Evolutionary conservation across 2,888 invertebrate genomes (phyloP), one percentile per base, ranked within the genome.

Genomic region (Artemia sp.): DNA sequence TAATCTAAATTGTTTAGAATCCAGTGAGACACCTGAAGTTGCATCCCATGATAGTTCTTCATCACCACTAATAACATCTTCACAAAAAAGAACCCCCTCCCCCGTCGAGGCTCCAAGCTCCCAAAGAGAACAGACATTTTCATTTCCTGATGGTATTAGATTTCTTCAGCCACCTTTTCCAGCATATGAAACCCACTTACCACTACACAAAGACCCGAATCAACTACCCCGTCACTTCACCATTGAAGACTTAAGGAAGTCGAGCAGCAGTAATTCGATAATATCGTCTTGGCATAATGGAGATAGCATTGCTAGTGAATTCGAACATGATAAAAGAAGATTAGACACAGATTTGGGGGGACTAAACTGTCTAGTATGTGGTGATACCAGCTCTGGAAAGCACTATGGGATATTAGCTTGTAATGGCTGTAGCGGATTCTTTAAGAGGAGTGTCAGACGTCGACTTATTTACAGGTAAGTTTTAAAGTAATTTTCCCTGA

Each of bases 401-500:
- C 96, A 96, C 79, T 96, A 95, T 79, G 96, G 97, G 0, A 96
- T 97, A 76, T 83, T 97, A 73, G 97, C 97, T 0, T 98, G 98
- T 80, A 98, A 98, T 77, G 98, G 98, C 0, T 98, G 98, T 82
- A 94, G 93, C 71, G 98, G 98, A 0, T 98, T 98, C 82, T 98
- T 98, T 83, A 98, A 98, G 78, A 81, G 97, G 73, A 93, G 92
- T 74, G 96, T 97, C 53, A 83, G 96, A 70, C 84, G 96, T 77
- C 95, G 96, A 82, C 85, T 97, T 72, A 95, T 96, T 74, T 97
- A 97, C 83, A 89, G 96, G 96, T 94, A 75, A 71, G 64, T 51
- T 51, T 2, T 11, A 58, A 58, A 58, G 14, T 7, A 12, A 3
- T 14, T 14, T 53, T 53, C 3, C 58, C 2, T 38, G 38, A 38